Percentiles rank a stretch among this genome's conserved stretches.
Conservation (phyloP, 92 coral and sea anemone genomes). For the Palythoa heliodiscus region DNA sequence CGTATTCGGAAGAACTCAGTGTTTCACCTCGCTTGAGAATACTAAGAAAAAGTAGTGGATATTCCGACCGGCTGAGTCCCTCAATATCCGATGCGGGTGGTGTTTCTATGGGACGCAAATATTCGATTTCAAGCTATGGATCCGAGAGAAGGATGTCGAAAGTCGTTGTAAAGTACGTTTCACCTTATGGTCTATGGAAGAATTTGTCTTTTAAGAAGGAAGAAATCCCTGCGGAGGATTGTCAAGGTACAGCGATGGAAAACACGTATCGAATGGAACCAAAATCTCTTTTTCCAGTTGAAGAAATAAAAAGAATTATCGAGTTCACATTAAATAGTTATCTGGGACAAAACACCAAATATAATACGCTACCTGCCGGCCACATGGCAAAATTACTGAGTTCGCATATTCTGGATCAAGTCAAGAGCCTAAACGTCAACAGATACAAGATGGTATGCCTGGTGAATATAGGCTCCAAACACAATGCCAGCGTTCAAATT, state of each 20-base stretch:
- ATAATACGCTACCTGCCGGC: slow-evolving; percentile 54
- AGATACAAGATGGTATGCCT: slow-evolving; percentile 86
- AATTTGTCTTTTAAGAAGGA: slow-evolving; percentile 33
- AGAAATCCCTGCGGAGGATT: slow-evolving; percentile 1
- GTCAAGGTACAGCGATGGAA: slow-evolving; percentile 37
- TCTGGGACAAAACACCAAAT: slow-evolving; percentile 45
- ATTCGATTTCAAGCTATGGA: slow-evolving; percentile 7
- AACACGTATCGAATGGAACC: slow-evolving; percentile 94
- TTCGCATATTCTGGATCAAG: slow-evolving; percentile 73
- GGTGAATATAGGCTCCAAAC: slow-evolving; percentile 73
- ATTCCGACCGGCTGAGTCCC: slow-evolving; percentile 13
- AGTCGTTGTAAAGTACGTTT: slow-evolving; percentile 34
- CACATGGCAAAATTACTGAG: slow-evolving; percentile 75
- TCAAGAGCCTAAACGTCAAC: slow-evolving; percentile 67
- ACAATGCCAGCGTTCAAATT: slow-evolving; percentile 62
- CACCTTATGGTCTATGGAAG: slow-evolving; percentile 62
- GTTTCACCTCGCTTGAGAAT: neutral
- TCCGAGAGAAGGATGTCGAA: slow-evolving; percentile 42
- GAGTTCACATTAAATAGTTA: slow-evolving; percentile 57
- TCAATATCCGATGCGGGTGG: neutral
- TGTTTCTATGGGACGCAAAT: neutral
- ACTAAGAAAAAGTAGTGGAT: neutral
- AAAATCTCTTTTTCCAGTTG: slow-evolving; percentile 63
- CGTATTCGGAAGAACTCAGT: too few species aligned
- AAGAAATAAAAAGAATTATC: slow-evolving; percentile 69